Percentiles rank a stretch among this genome's conserved stretches.
Conservation (phyloP, 2,797 vertebrate genomes). For the Monodelphis domestica region DNA sequence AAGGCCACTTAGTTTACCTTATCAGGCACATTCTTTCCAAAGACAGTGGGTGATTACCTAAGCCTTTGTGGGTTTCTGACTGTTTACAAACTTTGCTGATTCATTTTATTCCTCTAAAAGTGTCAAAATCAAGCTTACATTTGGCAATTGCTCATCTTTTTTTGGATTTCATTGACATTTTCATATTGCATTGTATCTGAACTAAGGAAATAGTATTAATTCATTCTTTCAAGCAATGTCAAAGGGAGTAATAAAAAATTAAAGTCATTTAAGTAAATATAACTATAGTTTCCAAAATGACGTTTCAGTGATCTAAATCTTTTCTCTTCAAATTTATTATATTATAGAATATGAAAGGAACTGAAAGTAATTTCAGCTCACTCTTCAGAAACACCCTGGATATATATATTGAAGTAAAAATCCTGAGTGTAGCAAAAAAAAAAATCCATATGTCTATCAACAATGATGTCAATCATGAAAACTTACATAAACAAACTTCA, state of each 20-base stretch:
- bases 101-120: background rate
- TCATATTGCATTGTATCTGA: conserved; percentile 57
- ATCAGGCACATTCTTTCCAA: background rate
- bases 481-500: background rate
- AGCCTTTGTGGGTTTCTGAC: background rate
- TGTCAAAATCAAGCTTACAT: conserved; percentile 2
- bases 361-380: background rate
- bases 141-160: background rate
- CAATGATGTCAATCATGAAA: background rate
- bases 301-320: conserved; percentile 27
- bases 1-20: background rate
- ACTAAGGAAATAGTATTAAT: conserved; percentile 64
- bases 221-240: conserved; percentile 64
- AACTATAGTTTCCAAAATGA: conserved; percentile 43
- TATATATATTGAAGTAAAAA: background rate
- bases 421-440: background rate
- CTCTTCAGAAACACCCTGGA: background rate
- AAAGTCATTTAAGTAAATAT: conserved; percentile 47
- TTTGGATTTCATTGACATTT: conserved; percentile 73
- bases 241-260: conserved; percentile 25
- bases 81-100: conserved; percentile 4
- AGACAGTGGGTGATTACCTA: background rate
- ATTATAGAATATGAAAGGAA: background rate
- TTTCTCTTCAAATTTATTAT: background rate
- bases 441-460: background rate